Evolutionary conservation across 2,113 vertebrate species (phyloP), one percentile per base, ranked within the genome.

Genomic region (Lasiurus cinereus): DNA sequence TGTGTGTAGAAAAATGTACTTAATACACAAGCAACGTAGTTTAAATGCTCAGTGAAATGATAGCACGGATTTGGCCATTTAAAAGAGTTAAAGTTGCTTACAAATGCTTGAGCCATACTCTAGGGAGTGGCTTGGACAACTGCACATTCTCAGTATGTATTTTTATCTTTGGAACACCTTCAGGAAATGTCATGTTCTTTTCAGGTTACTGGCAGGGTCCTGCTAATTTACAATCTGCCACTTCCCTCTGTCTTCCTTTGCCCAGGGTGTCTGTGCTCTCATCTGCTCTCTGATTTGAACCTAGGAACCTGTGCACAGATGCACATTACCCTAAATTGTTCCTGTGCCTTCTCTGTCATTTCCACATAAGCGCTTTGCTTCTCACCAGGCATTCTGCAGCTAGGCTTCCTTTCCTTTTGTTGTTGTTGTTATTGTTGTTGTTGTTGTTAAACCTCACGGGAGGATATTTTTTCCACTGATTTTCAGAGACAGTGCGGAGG

Each of bases 191-290:
- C 95, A 43, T 52, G 84, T 64, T 64, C 88, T 27, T 89, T 91
- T 29, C 50, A 52, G 83, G 77, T 93, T 96, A 87, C 93, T 14
- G 36, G 27, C 77, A 72, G 93, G 80, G 82, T 77, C 84, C 67
- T 97, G 82, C 86, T 97, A 96, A 93, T 91, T 94, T 56, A 90
- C 21, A 95, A 90, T 96, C 96, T 97, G 80, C 36, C 46, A 36
- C 66, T 94, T n/a, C 39, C 90, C 4, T 39, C 50, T 79, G 78
- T 14, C 0, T 72, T 94, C 64, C 73, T 52, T n/a, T 54, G 54
- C 78, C 88, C 50, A 4, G 66, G 52, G 80, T 16, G 50, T 72
- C 19, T 77, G 66, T 59, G 88, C 59, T 88, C 56, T 46, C 43
- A 59, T 62, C 67, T 0, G 0, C 72, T 66, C 73, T 82, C 76